These are phyloP conservation scores for Ctenopoma multispine DNA, from an alignment of 2,797 vertebrate species.

Conservation along the genomic window DNA sequence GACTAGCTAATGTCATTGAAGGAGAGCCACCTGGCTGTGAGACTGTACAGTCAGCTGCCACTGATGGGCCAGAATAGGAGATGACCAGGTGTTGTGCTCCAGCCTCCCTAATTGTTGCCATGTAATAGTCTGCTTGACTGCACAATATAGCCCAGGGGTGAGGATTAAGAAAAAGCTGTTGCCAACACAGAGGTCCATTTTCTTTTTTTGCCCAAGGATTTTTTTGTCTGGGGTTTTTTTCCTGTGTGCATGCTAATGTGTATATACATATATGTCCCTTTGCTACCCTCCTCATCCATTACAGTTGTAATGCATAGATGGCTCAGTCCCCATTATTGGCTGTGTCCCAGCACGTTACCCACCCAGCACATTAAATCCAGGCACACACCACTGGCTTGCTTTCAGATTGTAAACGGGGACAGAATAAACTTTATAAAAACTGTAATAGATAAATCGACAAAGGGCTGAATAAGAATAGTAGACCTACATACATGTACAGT, in stretches of 20 bases:
- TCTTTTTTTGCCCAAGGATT: slow-evolving; percentile 75
- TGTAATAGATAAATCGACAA: not conserved
- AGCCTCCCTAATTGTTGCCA: slow-evolving; percentile 90
- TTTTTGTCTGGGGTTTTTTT: slow-evolving; percentile 58
- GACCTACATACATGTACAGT: slow-evolving; percentile 2
- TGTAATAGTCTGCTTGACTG: slow-evolving; percentile 92
- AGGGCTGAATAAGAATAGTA: not conserved
- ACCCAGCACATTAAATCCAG: not conserved
- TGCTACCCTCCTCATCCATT: slow-evolving; percentile 42
- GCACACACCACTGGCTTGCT: slow-evolving; percentile 1
- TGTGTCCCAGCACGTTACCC: not conserved
- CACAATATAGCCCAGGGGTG: slow-evolving; percentile 88
- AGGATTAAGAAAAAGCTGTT: slow-evolving; percentile 88
- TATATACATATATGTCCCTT: slow-evolving; percentile 37
- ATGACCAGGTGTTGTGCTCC: slow-evolving; percentile 92
- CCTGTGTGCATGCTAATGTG: slow-evolving; percentile 43
- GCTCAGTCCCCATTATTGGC: slow-evolving; percentile 17
- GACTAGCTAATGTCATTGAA: slow-evolving; percentile 93
- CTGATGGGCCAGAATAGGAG: slow-evolving; percentile 87
- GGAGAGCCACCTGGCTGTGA: slow-evolving; percentile 93
- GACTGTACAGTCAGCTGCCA: slow-evolving; percentile 92
- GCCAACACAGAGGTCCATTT: slow-evolving; percentile 85
- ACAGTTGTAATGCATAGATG: slow-evolving; percentile 26
- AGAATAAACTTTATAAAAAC: not conserved
- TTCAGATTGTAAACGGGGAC: slow-evolving; percentile 8